These are phyloP conservation scores for Ommatoiulus sabulosus DNA, from an alignment of 2,888 invertebrate species.

Conservation along the genomic window DNA sequence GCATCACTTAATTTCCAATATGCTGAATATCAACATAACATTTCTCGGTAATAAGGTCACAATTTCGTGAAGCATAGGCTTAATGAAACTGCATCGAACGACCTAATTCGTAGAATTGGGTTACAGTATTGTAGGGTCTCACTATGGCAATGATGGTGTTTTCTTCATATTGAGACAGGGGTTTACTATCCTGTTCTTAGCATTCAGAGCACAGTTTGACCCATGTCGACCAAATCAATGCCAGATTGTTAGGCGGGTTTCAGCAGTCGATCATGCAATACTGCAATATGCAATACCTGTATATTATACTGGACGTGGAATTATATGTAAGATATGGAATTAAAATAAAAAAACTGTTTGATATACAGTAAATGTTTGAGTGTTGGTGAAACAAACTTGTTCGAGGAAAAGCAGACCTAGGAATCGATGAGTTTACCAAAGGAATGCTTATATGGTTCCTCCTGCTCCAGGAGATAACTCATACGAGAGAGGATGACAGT, in stretches of 20 bases:
- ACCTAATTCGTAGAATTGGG: conserved; percentile 32
- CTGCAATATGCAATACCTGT: no score
- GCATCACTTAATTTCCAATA: neutral
- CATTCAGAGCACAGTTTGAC: neutral
- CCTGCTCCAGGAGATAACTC: neutral
- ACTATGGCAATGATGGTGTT: neutral
- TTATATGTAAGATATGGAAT: neutral
- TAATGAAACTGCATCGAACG: conserved; percentile 39
- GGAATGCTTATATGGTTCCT: neutral
- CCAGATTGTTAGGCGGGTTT: neutral
- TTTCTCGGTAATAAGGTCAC: conserved; percentile 12
- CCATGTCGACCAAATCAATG: neutral
- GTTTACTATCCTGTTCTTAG: neutral
- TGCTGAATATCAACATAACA: neutral
- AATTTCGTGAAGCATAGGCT: conserved; percentile 1
- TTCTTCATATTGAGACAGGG: neutral
- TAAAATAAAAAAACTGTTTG: neutral
- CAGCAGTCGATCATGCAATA: neutral
- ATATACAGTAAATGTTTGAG: neutral
- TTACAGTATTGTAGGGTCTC: neutral
- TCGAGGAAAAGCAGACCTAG: neutral
- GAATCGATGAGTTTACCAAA: neutral
- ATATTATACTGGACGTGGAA: neutral
- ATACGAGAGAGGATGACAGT: neutral
- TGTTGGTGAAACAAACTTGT: neutral